Base-by-base conservation (phyloP, 2,113 vertebrate genomes). In the Bostrychus sinensis region DNA sequence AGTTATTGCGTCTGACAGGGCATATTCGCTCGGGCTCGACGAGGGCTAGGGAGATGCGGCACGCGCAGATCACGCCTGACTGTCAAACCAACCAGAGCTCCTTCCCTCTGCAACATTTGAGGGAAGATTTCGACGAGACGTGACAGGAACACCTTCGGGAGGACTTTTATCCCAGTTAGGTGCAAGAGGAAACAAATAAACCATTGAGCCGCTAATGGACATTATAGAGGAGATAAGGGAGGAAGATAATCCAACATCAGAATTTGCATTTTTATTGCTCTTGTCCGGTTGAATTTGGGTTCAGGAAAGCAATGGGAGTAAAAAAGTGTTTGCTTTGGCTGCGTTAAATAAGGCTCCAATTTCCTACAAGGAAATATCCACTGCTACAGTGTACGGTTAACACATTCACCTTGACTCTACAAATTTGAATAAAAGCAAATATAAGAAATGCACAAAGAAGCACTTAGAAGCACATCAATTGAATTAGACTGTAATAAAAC, bases 261-360 rank as follows among this genome's bases (percentile, higher is more conserved):
- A 55, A 88, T 91, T 89, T 70, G 56, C 86, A 88, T 89, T 87
- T 89, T 88, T 89, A 89, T 85, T 77, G 82, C 75, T 62, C 53
- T 65, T 85, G 77, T 72, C 75, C 63, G 53, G 71, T 75, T 75
- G 13, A 78, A 76, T 83, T 71, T 60, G 39, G 67, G 55, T 65
- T 26, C 62, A 36, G 61, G 51, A 62, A 1, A 17, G 30, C 59
- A 2, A 42, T 19, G 34, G 23, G 41, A 63, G 32, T 16, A 9
- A 37, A 59, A 5, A 16, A 38, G 7, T 12, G 42, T 62, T 79
- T 53, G 26, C 22, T 37, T 69, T 55, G 25, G 36, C 43, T 37
- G 10, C 48, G 53, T 60, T 54, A 48, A 61, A 62, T 28, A 30
- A 9, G 14, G 3, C 5, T 51, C 13, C 25, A 30, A 51, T 17